Base-by-base conservation (phyloP, 2,113 vertebrate species). In the Danionella cerebrum region DNA sequence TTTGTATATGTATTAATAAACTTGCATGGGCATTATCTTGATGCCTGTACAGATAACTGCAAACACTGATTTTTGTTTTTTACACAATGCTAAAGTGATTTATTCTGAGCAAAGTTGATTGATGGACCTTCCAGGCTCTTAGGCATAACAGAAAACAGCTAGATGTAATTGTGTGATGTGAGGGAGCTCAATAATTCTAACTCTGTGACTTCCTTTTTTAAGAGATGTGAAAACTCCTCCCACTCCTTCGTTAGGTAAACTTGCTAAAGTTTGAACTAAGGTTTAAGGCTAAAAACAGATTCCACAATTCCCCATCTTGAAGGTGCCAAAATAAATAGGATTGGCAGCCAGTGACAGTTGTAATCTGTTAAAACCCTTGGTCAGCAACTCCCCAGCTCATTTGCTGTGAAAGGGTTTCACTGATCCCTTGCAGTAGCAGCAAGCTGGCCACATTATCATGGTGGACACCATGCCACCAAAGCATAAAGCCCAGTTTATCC, bases 281-380 rank as follows among this genome's bases (percentile, higher is more conserved):
- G 39, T 31, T 13, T 41, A 45, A 31, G 8, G 25, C 54, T 33
- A 50, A 48, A 47, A 62, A 67, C 50, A 60, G 12, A 44, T 53
- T 29, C 33, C 59, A 60, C 45, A 70, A n/a, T n/a, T 72, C 70
- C 62, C 18, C 31, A 8, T 47, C 18, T 21, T 59, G 69, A 70
- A 73, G 57, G 58, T 52, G 14, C 27, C 16, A 11, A n/a, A 50
- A 57, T 67, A 73, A 78, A 72, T 62, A 19, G 62, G 44, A 58
- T 52, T 59, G 67, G 63, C 67, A 33, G 73, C 41, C 52, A 41
- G 58, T 70, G 73, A 75, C 70, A 64, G 57, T 39, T 67, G 73
- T 75, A 75, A 76, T 76, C 71, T 67, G 66, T 73, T 68, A 57
- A 63, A 47, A 36, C 59, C 54, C 48, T 36, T 57, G 71, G 60